These are phyloP conservation scores for Poeciliopsis occidentalis DNA, from an alignment of 2,113 vertebrate genomes.

Conservation along the genomic window DNA sequence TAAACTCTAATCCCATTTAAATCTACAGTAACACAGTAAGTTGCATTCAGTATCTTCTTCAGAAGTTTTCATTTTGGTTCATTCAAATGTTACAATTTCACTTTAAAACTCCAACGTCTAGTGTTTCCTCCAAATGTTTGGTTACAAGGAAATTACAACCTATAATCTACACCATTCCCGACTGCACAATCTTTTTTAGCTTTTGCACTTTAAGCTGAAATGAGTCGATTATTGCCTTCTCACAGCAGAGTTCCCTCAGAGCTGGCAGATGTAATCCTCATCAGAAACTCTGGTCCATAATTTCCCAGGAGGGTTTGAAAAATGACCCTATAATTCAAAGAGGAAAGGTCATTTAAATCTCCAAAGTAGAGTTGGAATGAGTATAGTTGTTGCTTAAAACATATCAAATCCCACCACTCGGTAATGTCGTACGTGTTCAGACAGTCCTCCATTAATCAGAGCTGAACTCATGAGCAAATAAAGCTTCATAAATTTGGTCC, in stretches of 20 bases:
- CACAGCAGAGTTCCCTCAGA: neutral
- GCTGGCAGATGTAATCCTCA: conserved; percentile 1
- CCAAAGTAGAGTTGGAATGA: neutral
- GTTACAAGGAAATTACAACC: neutral
- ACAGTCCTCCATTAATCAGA: neutral
- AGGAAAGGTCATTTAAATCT: neutral
- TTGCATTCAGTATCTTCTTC: no score
- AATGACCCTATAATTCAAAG: neutral
- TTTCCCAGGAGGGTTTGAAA: neutral
- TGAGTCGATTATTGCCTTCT: neutral
- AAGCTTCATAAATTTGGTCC: neutral
- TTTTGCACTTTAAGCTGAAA: neutral
- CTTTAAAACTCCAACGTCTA: neutral
- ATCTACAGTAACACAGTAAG: no score
- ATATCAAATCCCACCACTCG: neutral
- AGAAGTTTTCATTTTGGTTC: no score
- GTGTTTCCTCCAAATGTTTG: neutral
- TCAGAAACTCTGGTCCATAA: neutral
- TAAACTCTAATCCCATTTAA: no score
- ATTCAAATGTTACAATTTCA: no score
- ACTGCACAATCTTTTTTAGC: neutral
- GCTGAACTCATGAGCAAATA: neutral
- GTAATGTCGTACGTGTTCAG: neutral
- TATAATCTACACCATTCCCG: neutral
- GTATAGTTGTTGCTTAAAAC: neutral